Conservation (phyloP, 2,888 invertebrate genomes). For the Acronicta psi region DNA sequence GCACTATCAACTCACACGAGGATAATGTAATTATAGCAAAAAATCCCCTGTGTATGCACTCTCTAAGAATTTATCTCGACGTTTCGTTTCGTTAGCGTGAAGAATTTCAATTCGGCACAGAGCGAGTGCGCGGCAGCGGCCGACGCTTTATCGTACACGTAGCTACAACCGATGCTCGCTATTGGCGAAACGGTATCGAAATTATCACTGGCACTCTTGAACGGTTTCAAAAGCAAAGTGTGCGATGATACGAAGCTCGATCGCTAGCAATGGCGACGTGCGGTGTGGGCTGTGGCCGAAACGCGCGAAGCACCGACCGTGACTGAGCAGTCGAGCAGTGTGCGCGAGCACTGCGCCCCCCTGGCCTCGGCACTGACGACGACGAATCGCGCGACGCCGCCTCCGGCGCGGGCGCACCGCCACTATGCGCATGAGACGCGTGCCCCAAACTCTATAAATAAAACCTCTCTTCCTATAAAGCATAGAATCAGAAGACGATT, state of each 20-base stretch:
- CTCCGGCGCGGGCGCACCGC: conserved; percentile 56
- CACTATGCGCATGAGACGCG: conserved; percentile 64
- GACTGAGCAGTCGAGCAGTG: conserved; percentile 67
- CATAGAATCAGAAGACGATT: conserved; percentile 82
- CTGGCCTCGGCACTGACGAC: conserved; percentile 58
- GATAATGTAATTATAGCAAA: conserved; percentile 69
- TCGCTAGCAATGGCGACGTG: conserved; percentile 51
- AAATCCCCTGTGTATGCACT: conserved; percentile 76
- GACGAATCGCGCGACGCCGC: conserved; percentile 44
- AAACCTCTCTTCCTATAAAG: conserved; percentile 82
- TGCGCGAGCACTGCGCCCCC: conserved; percentile 68
- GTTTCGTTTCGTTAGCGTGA: conserved; percentile 70
- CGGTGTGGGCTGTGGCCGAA: conserved; percentile 54
- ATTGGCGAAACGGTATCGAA: conserved; percentile 78
- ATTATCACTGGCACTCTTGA: conserved; percentile 81
- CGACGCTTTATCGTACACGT: conserved; percentile 71
- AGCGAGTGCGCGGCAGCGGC: conserved; percentile 62
- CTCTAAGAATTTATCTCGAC: conserved; percentile 67
- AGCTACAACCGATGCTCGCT: conserved; percentile 68
- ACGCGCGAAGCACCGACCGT: conserved; percentile 70
- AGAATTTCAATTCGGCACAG: conserved; percentile 75
- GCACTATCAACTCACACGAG: conserved; percentile 66
- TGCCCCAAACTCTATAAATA: conserved; percentile 83
- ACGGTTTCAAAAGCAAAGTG: conserved; percentile 70
- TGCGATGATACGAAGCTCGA: conserved; percentile 65